Conservation (phyloP, 2,888 invertebrate genomes). For the Pseudanteris insignis region DNA sequence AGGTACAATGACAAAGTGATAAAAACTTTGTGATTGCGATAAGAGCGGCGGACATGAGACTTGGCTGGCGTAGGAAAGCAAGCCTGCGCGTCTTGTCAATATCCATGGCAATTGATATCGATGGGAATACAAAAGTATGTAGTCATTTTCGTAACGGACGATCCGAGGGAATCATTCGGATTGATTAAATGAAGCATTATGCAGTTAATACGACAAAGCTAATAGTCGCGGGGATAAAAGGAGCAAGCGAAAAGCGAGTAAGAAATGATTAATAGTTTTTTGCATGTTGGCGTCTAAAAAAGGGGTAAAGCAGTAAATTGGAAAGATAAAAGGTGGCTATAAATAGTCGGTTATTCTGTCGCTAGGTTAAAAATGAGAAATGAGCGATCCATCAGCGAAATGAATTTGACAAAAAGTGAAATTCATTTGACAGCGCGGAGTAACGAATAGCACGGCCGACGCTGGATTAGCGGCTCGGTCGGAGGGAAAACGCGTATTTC, state of each 20-base stretch:
- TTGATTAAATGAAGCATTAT: constrained; percentile 8
- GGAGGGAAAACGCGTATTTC: constrained; percentile 56
- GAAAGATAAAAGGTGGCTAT: constrained; percentile 12
- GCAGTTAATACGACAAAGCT: constrained; percentile 1
- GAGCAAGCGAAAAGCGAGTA: background rate
- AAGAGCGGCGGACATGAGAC: constrained; percentile 12
- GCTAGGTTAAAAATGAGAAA: constrained; percentile 9
- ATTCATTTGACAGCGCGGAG: constrained; percentile 23
- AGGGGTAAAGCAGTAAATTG: constrained; percentile 15
- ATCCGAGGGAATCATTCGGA: constrained; percentile 7
- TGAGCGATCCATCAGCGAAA: constrained; percentile 25
- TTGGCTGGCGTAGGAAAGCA: constrained; percentile 5
- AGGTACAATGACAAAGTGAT: too few relatives aligned
- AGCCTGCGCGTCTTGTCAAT: constrained; percentile 7
- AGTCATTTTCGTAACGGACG: constrained; percentile 14
- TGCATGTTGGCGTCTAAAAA: constrained; percentile 2
- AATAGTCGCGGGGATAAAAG: background rate
- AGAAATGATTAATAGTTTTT: constrained; percentile 19
- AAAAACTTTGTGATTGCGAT: too few relatives aligned
- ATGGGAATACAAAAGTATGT: constrained; percentile 12
- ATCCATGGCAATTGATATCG: constrained; percentile 13
- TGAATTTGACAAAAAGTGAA: constrained; percentile 25
- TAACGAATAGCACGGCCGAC: constrained; percentile 54
- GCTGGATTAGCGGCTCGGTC: constrained; percentile 43
- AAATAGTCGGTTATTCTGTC: constrained; percentile 23